Percentiles rank a stretch among this genome's conserved stretches.
Conservation (phyloP, 2,888 invertebrate genomes). For the Drosophila borborema region DNA sequence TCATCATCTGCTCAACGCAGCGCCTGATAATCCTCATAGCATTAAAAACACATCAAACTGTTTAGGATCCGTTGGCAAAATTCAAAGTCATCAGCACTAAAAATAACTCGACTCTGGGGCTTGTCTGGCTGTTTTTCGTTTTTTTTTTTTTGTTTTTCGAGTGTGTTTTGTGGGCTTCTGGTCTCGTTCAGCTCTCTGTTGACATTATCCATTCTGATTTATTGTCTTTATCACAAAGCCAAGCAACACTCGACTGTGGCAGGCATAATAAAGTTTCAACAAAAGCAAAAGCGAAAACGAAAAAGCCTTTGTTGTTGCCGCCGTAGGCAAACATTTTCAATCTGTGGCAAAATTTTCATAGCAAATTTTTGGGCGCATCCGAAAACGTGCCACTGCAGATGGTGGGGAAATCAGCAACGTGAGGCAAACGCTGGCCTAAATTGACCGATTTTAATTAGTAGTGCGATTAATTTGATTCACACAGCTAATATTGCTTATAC, state of each 20-base stretch:
- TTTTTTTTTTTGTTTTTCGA: not conserved
- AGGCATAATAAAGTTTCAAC: slow-evolving; percentile 53
- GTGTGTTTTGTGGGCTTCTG: not conserved
- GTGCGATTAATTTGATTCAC: slow-evolving; percentile 21
- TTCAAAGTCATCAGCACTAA: slow-evolving; percentile 52
- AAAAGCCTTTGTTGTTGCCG: slow-evolving; percentile 25
- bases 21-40: slow-evolving; percentile 57
- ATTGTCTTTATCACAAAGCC: slow-evolving; percentile 68
- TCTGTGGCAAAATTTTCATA: slow-evolving; percentile 34
- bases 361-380: slow-evolving; percentile 36
- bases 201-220: slow-evolving; percentile 75
- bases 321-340: slow-evolving; percentile 13
- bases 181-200: slow-evolving; percentile 32
- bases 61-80: slow-evolving; percentile 45
- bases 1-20: slow-evolving; percentile 22
- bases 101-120: slow-evolving; percentile 55
- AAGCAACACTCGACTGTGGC: slow-evolving; percentile 59
- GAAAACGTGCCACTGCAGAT: slow-evolving; percentile 20
- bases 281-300: slow-evolving; percentile 7
- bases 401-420: not conserved
- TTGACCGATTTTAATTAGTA: slow-evolving; percentile 47
- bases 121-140: slow-evolving; percentile 10
- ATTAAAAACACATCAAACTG: slow-evolving; percentile 71
- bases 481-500: not conserved
- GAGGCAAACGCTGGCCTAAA: slow-evolving; percentile 25